Evolutionary conservation across 1,140 invertebrate genomes (phyloP), one percentile per base, ranked within the genome.

Genomic region (Hypsibius dujardini): DNA sequence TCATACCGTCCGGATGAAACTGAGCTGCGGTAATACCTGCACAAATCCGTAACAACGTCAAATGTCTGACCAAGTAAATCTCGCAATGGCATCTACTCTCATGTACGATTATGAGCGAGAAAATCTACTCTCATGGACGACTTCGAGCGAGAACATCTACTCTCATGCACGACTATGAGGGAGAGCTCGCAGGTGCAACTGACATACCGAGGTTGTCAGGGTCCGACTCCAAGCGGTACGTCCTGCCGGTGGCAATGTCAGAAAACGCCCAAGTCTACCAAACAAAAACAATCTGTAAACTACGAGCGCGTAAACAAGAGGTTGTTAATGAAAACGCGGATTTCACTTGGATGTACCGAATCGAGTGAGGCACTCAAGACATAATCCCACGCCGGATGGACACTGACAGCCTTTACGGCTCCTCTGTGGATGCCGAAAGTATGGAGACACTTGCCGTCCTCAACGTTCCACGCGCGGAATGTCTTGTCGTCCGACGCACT

Each of bases 1-100:
- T 98, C 46, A 98, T 84, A 77, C 96, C 96, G 80, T 99, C 96
- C 71, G 96, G 96, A 85, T 99, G 96, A 79, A 98, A 96, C 79
- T 98, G 92, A 1, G 93, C 95, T n/a, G 92, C 95, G 1, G 94
- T 97, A 46, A 98, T 81, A 42, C 89, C 87, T 75, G 87, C 83
- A 75, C 70, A 46, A 12, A 86, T 85, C 1, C 83, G 84, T 72
- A 86, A 76, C 73, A 74, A 70, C n/a, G n/a, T n/a, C n/a, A n/a
- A n/a, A n/a, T n/a, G n/a, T n/a, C n/a, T n/a, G n/a, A n/a, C n/a
- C n/a, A n/a, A n/a, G n/a, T n/a, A n/a, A n/a, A n/a, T n/a, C n/a
- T n/a, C n/a, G n/a, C n/a, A n/a, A n/a, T n/a, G n/a, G n/a, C n/a
- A n/a, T n/a, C n/a, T n/a, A n/a, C n/a, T n/a, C n/a, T n/a, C n/a